phyloP scores from a whole-genome alignment of 2,888 invertebrate genomes.

The Ophioninae sp. region DNA sequence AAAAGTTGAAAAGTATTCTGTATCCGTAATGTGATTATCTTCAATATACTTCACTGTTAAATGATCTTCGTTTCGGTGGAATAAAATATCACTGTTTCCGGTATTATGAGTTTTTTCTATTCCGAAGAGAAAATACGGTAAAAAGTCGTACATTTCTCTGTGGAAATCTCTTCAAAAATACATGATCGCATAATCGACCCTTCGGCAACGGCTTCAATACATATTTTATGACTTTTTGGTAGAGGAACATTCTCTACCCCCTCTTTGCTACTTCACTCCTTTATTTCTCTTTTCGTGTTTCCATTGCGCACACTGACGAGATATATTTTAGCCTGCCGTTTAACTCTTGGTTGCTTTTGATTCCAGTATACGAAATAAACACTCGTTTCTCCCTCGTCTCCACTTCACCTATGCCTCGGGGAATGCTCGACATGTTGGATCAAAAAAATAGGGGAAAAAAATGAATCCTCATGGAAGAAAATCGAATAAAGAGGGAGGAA shows the following conservation, averaged over 20 bases:
- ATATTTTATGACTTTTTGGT: no score
- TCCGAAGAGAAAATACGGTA: no score
- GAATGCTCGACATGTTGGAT: constrained; percentile 27
- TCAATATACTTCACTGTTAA: neutral
- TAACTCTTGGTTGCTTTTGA: neutral
- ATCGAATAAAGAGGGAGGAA: constrained; percentile 29
- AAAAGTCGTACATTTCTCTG: no score
- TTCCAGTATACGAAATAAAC: neutral
- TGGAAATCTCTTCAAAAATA: no score
- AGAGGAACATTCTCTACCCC: constrained; percentile 4
- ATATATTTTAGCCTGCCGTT: constrained; percentile 14
- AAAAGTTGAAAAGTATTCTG: neutral
- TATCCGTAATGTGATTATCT: neutral
- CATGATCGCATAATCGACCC: no score
- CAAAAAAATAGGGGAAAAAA: neutral
- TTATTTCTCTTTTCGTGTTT: neutral
- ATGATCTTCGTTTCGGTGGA: neutral
- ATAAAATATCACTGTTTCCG: neutral
- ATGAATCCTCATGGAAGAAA: constrained; percentile 20
- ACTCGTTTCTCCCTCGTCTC: neutral
- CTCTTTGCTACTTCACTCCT: neutral
- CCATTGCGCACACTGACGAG: neutral
- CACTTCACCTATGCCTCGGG: constrained; percentile 15
- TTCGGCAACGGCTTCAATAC: no score
- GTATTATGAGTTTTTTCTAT: neutral